Conservation (phyloP, 2,888 invertebrate species). For the Watsonalla binaria region DNA sequence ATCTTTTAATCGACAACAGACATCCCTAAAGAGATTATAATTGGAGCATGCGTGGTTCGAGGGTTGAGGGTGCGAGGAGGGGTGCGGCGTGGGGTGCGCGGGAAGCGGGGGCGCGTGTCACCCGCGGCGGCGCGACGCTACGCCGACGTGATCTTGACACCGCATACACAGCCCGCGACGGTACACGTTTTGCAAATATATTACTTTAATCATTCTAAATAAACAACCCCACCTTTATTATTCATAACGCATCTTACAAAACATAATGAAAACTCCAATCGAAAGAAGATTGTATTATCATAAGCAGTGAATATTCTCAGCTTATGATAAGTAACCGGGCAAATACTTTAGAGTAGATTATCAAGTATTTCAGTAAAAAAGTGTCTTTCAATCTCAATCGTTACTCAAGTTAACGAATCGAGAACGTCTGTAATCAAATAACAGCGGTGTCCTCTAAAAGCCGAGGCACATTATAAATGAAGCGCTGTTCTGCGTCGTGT, state of each 20-base stretch:
- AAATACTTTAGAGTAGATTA: neutral
- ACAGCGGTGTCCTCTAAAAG: neutral
- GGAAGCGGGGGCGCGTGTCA: slow-evolving; percentile 50
- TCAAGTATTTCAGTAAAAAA: neutral
- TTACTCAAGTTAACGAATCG: neutral
- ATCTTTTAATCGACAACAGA: slow-evolving; percentile 64
- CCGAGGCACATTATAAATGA: neutral
- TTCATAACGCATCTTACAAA: neutral
- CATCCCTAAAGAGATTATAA: slow-evolving; percentile 78
- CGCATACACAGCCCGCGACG: slow-evolving; percentile 62
- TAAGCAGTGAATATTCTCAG: no score
- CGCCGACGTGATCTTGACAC: slow-evolving; percentile 74
- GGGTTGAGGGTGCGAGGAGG: slow-evolving; percentile 54
- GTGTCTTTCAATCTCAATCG: neutral
- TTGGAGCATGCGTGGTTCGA: slow-evolving; percentile 78
- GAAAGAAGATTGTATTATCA: no score
- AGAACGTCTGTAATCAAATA: neutral
- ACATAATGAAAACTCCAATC: neutral
- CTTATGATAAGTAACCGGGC: no score
- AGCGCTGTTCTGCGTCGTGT: neutral
- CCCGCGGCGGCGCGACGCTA: slow-evolving; percentile 50
- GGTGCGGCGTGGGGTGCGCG: slow-evolving; percentile 24
- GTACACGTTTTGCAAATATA: slow-evolving; percentile 45
- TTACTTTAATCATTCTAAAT: slow-evolving; percentile 31
- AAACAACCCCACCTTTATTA: slow-evolving; percentile 5